A percentile compares a stretch with the other conserved stretches of the same genome.
phyloP scores from a whole-genome alignment of 2,888 invertebrate genomes.

The Nesidiocoris tenuis region DNA sequence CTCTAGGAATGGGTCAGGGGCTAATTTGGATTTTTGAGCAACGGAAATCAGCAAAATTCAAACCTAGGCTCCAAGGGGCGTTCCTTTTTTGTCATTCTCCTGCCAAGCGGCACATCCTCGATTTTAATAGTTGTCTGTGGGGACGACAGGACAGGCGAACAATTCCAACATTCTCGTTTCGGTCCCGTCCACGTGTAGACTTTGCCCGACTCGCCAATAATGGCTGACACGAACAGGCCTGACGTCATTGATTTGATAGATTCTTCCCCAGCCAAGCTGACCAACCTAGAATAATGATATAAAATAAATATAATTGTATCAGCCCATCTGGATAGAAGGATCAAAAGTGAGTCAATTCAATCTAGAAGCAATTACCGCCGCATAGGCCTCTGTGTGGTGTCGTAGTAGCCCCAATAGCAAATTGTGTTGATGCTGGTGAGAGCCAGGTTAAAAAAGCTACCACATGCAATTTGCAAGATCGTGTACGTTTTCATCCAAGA shows the following conservation, averaged over 20 bases:
- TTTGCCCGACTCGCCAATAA: constrained; percentile 14
- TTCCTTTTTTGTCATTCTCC: constrained; percentile 11
- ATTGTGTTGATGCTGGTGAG: not conserved
- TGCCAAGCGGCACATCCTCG: constrained; percentile 5
- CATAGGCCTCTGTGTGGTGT: constrained; percentile 10
- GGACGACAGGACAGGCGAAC: not conserved
- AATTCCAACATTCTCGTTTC: not conserved
- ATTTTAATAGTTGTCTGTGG: not conserved
- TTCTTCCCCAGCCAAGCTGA: not conserved
- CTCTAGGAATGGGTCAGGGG: too few species aligned
- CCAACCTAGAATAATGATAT: not conserved
- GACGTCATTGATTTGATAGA: constrained; percentile 4
- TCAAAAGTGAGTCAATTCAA: too few species aligned
- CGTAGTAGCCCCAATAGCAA: constrained; percentile 28
- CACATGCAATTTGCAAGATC: constrained; percentile 17
- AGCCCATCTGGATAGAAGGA: too few species aligned
- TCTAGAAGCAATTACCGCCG: not conserved
- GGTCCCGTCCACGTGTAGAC: constrained; percentile 25
- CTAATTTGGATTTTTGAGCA: too few species aligned
- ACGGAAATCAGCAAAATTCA: not conserved
- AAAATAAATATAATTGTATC: too few species aligned
- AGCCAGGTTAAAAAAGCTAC: constrained; percentile 20
- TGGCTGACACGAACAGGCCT: constrained; percentile 8
- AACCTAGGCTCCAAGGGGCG: constrained; percentile 12
- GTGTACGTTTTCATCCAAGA: not conserved